Evolutionary conservation across 2,113 vertebrate genomes (phyloP).

Genomic region (Cebidichthys violaceus): DNA sequence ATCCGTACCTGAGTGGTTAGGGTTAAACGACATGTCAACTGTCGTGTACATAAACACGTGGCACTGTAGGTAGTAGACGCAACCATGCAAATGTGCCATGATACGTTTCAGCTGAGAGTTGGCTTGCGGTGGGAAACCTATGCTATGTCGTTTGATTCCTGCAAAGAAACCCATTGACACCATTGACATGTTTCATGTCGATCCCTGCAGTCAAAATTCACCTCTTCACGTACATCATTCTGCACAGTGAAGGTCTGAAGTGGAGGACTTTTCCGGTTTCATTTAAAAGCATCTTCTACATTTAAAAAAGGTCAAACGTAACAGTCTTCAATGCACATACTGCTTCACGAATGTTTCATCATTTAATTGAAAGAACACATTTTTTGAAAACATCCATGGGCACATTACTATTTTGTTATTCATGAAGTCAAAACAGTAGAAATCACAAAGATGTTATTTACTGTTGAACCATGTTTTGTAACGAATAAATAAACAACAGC

Average conservation of each 20-base stretch:
- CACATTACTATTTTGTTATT: background rate
- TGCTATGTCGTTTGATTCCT: background rate
- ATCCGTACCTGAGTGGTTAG: background rate
- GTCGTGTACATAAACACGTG: background rate
- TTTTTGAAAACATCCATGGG: too few relatives aligned
- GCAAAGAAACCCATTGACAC: background rate
- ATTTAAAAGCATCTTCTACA: background rate
- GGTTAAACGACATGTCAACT: background rate
- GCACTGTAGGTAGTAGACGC: background rate
- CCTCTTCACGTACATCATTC: background rate
- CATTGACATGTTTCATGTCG: background rate
- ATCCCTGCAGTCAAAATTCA: background rate
- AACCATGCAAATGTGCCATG: background rate
- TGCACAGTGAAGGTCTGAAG: background rate
- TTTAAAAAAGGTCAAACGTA: background rate
- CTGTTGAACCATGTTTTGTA: background rate
- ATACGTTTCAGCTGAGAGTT: background rate
- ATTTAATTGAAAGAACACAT: background rate
- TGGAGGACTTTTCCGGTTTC: background rate
- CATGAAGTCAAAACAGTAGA: background rate
- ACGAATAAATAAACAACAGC: background rate
- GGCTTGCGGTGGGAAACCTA: background rate
- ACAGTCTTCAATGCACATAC: background rate
- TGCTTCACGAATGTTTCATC: background rate
- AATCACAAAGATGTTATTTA: background rate